phyloP scores from a whole-genome alignment of 2,888 invertebrate species.

The Alentia gelatinosa region DNA sequence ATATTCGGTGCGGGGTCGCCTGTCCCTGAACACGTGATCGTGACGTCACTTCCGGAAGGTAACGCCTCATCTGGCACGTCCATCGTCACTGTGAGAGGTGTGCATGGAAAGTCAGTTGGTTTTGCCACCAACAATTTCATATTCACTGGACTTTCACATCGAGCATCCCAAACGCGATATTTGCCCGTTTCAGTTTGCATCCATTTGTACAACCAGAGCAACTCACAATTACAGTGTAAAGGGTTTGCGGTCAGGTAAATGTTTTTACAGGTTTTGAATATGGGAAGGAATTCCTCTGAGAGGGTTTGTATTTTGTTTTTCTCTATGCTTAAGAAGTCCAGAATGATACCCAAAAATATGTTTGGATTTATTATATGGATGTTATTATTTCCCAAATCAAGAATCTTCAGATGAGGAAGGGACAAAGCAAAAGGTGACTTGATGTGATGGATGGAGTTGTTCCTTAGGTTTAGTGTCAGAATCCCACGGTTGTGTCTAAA shows the following conservation, averaged over 20 bases:
- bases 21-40: background rate
- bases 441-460: background rate
- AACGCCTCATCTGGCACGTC: background rate
- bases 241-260: background rate
- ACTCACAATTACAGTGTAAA: background rate
- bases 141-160: background rate
- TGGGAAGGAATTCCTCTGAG: background rate
- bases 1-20: background rate
- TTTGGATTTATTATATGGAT: background rate
- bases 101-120: background rate
- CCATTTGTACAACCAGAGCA: background rate
- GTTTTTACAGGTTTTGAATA: background rate
- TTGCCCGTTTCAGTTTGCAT: background rate
- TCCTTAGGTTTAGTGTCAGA: background rate
- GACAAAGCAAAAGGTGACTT: background rate
- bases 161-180: conserved; percentile 8
- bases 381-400: background rate
- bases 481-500: background rate
- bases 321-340: background rate
- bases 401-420: background rate
- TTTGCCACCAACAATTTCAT: background rate
- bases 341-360: background rate
- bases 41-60: background rate
- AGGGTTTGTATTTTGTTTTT: background rate
- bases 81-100: background rate